Conservation (phyloP, 2,113 vertebrate species). For the Pteropus alecto region DNA sequence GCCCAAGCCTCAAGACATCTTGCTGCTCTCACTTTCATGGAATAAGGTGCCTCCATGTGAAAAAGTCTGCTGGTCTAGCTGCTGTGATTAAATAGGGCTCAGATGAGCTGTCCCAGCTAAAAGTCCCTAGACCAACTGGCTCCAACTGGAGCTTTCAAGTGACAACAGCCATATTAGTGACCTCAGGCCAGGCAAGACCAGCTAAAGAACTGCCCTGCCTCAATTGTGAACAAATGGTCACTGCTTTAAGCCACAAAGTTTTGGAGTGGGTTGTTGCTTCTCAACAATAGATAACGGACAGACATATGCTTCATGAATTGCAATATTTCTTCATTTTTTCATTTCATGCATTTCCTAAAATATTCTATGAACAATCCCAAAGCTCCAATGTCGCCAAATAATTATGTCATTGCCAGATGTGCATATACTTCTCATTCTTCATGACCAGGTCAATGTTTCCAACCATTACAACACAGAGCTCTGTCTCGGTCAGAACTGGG, state of each 20-base stretch:
- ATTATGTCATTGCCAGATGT: neutral
- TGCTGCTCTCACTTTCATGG: neutral
- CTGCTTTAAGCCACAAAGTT: neutral
- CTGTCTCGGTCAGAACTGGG: conserved; percentile 35
- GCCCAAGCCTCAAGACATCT: neutral
- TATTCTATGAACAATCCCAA: conserved; percentile 21
- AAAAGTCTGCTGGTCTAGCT: neutral
- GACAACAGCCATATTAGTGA: neutral
- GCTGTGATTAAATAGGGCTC: neutral
- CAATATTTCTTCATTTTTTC: neutral
- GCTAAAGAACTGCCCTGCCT: neutral
- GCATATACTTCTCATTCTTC: conserved; percentile 1
- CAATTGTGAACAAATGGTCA: neutral
- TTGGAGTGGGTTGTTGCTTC: neutral
- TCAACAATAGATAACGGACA: neutral
- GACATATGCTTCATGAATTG: neutral
- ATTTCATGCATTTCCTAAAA: conserved; percentile 27
- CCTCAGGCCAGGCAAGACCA: neutral
- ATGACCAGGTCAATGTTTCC: neutral
- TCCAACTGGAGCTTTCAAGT: neutral
- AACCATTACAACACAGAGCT: neutral
- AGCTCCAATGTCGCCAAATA: neutral
- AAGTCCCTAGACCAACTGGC: neutral
- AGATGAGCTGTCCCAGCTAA: neutral
- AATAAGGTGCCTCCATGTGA: neutral